phyloP scores from a whole-genome alignment of 1,140 invertebrate genomes.

The Melanaphis sacchari region DNA sequence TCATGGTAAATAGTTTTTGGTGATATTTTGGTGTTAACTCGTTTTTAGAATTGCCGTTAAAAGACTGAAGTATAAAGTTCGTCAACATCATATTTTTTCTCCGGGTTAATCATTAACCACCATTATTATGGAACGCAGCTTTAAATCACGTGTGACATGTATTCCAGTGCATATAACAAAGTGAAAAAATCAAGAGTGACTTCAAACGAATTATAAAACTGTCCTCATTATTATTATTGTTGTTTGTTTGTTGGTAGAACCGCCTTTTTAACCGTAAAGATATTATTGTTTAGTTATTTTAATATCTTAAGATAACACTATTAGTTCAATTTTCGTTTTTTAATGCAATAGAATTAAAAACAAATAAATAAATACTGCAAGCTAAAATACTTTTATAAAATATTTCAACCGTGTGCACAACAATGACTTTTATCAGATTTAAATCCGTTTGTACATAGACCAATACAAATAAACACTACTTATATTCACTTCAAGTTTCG shows the following conservation, averaged over 20 bases:
- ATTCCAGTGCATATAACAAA: neutral
- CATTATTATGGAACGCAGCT: neutral
- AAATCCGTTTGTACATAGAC: neutral
- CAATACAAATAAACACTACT: neutral
- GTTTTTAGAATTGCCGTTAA: neutral
- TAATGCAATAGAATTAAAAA: neutral
- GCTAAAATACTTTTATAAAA: neutral
- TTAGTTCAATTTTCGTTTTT: neutral
- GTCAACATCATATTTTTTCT: neutral
- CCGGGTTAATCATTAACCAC: neutral
- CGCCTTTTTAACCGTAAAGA: neutral
- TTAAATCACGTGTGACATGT: neutral
- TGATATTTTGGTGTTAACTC: neutral
- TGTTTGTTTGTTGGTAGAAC: neutral
- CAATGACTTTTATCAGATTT: neutral
- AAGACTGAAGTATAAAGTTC: neutral
- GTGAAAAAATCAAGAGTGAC: neutral
- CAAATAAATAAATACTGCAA: neutral
- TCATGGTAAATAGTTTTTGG: neutral
- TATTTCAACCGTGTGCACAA: neutral
- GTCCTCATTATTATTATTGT: neutral
- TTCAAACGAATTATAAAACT: constrained; percentile 10
- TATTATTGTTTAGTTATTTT: neutral
- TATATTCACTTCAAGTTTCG: constrained; percentile 9
- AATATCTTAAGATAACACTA: neutral